Percentiles rank a stretch among this genome's conserved stretches.
Evolutionary conservation across 2,797 vertebrate genomes (phyloP).

Genomic region (Syndactyla subalaris): DNA sequence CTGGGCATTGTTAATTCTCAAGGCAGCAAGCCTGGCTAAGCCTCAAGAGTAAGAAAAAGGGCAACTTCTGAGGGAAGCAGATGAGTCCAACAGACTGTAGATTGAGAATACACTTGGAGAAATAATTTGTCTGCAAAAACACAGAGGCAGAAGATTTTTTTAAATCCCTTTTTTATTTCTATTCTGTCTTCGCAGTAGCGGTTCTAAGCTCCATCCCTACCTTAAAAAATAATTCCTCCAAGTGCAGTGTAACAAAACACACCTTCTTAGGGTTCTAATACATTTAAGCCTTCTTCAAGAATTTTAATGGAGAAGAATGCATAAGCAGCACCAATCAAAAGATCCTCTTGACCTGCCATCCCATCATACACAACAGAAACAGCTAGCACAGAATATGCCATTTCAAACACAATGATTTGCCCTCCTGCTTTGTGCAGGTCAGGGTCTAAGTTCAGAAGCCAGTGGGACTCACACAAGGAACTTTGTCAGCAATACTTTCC

Average conservation of each 20-base stretch:
- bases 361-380: neutral
- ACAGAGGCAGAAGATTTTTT: fast-evolving
- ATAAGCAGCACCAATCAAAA: neutral
- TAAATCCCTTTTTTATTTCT: neutral
- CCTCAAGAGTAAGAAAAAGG: neutral
- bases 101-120: neutral
- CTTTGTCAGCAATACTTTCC: neutral
- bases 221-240: neutral
- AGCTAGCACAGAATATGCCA: neutral
- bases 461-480: neutral
- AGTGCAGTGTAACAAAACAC: neutral
- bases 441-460: neutral
- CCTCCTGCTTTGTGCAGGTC: neutral
- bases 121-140: neutral
- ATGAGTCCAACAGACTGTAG: neutral
- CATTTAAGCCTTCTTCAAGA: neutral
- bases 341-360: neutral
- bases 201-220: neutral
- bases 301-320: neutral
- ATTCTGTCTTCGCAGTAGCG: neutral
- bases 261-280: neutral
- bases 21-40: neutral
- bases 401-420: neutral
- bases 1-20: neutral
- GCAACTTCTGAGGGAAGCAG: neutral